Conservation (phyloP, 2,113 vertebrate species). For the Nesoenas mayeri region DNA sequence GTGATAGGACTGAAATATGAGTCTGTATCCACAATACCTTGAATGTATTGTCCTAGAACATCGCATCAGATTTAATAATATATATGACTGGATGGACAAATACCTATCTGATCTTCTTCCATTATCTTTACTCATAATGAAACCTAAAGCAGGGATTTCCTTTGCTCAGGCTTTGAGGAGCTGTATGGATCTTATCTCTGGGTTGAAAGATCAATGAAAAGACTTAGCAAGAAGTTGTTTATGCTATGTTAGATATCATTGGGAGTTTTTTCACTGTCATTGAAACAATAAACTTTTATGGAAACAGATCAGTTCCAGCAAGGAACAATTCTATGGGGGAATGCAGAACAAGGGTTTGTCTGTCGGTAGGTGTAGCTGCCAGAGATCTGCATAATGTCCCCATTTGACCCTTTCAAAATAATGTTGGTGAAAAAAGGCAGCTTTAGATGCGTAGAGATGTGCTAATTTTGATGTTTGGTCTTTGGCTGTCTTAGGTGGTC, state of each 20-base stretch:
- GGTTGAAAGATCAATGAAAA: background rate
- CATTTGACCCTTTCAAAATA: background rate
- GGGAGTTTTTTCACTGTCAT: background rate
- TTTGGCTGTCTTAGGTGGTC: background rate
- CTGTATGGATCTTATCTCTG: background rate
- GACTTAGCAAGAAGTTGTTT: background rate
- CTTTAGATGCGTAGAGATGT: background rate
- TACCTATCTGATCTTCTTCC: background rate
- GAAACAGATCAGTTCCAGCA: background rate
- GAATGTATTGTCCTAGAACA: background rate
- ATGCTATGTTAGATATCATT: background rate
- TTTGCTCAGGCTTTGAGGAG: background rate
- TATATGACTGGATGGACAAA: background rate
- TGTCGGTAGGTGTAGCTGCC: background rate
- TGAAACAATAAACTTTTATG: background rate
- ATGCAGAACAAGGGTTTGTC: background rate
- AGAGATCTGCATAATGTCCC: background rate
- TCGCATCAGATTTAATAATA: background rate
- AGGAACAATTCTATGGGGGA: background rate
- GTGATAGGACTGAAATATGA: background rate
- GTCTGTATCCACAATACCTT: background rate
- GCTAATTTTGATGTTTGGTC: background rate
- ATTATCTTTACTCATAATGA: background rate
- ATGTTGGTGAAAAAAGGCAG: background rate
- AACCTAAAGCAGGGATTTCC: background rate